Evolutionary conservation across 2,113 vertebrate species (phyloP).

Genomic region (Tiliqua scincoides): DNA sequence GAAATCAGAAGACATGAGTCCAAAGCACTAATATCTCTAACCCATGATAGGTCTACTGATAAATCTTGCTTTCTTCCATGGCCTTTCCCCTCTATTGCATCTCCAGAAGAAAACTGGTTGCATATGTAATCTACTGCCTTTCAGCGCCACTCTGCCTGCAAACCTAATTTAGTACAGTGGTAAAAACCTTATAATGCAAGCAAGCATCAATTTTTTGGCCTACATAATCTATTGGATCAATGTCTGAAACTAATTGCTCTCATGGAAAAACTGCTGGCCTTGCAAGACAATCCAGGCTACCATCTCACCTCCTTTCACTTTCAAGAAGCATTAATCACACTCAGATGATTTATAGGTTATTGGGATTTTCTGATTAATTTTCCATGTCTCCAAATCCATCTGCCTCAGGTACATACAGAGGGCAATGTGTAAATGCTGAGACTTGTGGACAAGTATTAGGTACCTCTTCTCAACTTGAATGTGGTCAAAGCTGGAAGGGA

Average conservation of each 20-base stretch:
- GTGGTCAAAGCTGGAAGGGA: background rate
- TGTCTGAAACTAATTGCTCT: slow-evolving; percentile 31
- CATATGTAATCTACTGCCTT: slow-evolving; percentile 59
- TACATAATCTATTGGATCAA: slow-evolving; percentile 47
- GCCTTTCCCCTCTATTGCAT: slow-evolving; percentile 32
- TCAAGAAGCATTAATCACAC: slow-evolving; percentile 65
- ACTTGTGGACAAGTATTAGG: slow-evolving; percentile 27
- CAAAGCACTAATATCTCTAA: slow-evolving; percentile 41
- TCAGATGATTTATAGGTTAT: slow-evolving; percentile 43
- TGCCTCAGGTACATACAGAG: slow-evolving; percentile 13
- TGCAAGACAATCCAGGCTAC: slow-evolving; percentile 51
- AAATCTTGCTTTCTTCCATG: slow-evolving; percentile 59
- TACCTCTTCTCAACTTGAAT: slow-evolving; percentile 36
- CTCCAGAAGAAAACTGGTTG: slow-evolving; percentile 67
- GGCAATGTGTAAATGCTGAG: background rate
- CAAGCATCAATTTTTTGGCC: slow-evolving; percentile 59
- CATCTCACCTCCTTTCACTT: slow-evolving; percentile 52
- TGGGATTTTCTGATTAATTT: slow-evolving; percentile 68
- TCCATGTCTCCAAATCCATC: slow-evolving; percentile 33
- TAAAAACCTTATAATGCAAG: slow-evolving; percentile 50
- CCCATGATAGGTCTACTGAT: slow-evolving; percentile 43
- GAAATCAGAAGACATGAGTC: slow-evolving; percentile 51
- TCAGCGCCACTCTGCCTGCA: slow-evolving; percentile 48
- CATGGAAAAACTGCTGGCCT: slow-evolving; percentile 56
- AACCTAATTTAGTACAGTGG: slow-evolving; percentile 63